phyloP scores from a whole-genome alignment of 1,140 invertebrate species.

The Drosophila simulans region DNA sequence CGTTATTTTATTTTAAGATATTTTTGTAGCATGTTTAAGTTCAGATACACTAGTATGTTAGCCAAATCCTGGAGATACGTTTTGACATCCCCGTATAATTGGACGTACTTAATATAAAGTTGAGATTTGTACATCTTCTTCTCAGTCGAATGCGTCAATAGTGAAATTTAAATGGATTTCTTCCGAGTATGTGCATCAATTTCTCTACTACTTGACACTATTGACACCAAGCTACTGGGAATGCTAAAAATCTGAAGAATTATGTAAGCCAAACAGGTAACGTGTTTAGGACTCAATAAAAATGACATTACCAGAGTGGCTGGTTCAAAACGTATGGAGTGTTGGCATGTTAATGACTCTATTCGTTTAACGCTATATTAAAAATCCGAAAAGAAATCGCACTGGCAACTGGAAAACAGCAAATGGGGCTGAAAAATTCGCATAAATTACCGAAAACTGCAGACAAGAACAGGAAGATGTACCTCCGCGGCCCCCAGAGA shows the following conservation, averaged over 20 bases:
- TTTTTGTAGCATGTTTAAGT: no score
- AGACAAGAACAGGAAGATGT: slow-evolving; percentile 40
- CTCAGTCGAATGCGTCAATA: background rate
- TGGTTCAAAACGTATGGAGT: slow-evolving; percentile 17
- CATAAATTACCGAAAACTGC: slow-evolving; percentile 56
- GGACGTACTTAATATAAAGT: background rate
- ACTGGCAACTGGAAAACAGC: slow-evolving; percentile 7
- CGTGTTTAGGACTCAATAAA: slow-evolving; percentile 24
- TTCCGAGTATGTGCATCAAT: background rate
- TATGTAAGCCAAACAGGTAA: slow-evolving; percentile 27
- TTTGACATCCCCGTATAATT: no score
- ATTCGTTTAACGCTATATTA: slow-evolving; percentile 11
- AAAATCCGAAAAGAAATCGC: slow-evolving; percentile 40
- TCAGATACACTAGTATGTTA: no score
- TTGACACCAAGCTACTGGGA: slow-evolving; percentile 16
- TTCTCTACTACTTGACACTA: slow-evolving; percentile 10
- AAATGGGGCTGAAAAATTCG: slow-evolving; percentile 49
- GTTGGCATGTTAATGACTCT: slow-evolving; percentile 27
- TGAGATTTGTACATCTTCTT: background rate
- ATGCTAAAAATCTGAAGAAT: slow-evolving; percentile 8
- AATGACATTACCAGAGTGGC: slow-evolving; percentile 25
- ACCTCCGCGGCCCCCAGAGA: slow-evolving; percentile 10
- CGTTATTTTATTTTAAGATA: no score
- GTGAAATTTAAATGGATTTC: background rate
- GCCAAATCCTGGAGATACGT: no score